Evolutionary conservation across 2,888 invertebrate species (phyloP).

Genomic region (Sminthurinus aureus): DNA sequence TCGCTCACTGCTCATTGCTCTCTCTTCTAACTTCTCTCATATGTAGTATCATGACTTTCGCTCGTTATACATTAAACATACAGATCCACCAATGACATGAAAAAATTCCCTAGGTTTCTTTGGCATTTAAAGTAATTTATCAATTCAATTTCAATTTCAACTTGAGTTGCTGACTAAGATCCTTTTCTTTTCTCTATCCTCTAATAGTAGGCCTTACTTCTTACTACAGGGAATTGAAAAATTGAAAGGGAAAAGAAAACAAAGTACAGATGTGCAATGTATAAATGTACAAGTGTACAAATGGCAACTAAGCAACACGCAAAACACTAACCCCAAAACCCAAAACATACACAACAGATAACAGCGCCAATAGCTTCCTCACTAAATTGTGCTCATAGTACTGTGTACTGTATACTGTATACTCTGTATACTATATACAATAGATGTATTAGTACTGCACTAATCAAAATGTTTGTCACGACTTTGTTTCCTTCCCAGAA

Average conservation of each 20-base stretch:
- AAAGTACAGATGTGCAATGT: background rate
- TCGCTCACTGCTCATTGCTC: too few relatives aligned
- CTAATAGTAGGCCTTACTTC: background rate
- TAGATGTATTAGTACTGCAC: conserved; percentile 19
- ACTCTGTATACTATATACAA: background rate
- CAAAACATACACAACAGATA: background rate
- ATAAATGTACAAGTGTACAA: too few relatives aligned
- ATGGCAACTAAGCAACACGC: background rate
- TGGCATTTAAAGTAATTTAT: too few relatives aligned
- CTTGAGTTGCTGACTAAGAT: background rate
- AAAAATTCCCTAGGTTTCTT: too few relatives aligned
- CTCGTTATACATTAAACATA: too few relatives aligned
- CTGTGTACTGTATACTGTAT: too few relatives aligned
- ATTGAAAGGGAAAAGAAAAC: background rate
- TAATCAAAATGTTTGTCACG: conserved; percentile 54
- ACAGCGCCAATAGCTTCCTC: background rate
- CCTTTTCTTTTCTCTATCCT: background rate
- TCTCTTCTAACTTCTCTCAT: too few relatives aligned
- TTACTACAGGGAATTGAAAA: background rate
- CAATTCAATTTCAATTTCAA: too few relatives aligned
- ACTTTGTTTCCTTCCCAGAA: conserved; percentile 55
- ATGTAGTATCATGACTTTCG: too few relatives aligned
- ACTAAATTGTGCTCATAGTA: too few relatives aligned
- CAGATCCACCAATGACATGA: too few relatives aligned
- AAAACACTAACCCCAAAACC: too few relatives aligned